Conservation (phyloP, 2,888 invertebrate genomes). For the Norana najaformis region DNA sequence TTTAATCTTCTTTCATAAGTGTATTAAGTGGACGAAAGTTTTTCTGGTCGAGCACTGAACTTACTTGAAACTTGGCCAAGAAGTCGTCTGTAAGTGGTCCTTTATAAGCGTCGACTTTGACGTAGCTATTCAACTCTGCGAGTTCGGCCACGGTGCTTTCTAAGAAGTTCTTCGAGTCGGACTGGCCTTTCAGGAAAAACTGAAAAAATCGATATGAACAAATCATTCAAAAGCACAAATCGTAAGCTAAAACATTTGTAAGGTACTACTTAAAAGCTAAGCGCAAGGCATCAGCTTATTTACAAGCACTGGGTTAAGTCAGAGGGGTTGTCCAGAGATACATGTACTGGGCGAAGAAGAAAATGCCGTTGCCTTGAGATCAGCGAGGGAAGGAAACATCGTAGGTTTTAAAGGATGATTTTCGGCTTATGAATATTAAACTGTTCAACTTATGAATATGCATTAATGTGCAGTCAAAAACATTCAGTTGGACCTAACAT, state of each 20-base stretch:
- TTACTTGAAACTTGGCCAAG: slow-evolving; percentile 72
- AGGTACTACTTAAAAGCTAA: too few species aligned
- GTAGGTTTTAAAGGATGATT: too few species aligned
- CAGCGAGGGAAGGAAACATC: too few species aligned
- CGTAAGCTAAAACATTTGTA: too few species aligned
- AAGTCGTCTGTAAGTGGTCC: slow-evolving; percentile 78
- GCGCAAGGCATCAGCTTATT: too few species aligned
- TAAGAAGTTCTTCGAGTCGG: slow-evolving; percentile 86
- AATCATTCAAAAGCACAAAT: background rate
- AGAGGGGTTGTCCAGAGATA: background rate
- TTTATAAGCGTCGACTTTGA: slow-evolving; percentile 77
- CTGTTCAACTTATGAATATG: too few species aligned
- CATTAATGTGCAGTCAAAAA: too few species aligned
- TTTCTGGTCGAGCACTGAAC: background rate
- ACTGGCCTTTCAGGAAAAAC: slow-evolving; percentile 82
- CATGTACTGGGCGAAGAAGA: background rate
- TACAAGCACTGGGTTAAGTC: background rate
- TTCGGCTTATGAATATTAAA: too few species aligned
- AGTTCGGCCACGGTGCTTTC: slow-evolving; percentile 78
- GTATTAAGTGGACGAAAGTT: background rate
- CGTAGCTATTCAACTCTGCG: slow-evolving; percentile 87
- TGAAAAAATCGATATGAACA: slow-evolving; percentile 50
- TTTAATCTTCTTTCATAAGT: background rate
- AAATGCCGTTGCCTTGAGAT: too few species aligned
- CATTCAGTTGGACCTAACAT: too few species aligned